A percentile compares a stretch with the other conserved stretches of the same genome.
phyloP scores from a whole-genome alignment of 2,888 invertebrate genomes.

The Galeruca laticollis region DNA sequence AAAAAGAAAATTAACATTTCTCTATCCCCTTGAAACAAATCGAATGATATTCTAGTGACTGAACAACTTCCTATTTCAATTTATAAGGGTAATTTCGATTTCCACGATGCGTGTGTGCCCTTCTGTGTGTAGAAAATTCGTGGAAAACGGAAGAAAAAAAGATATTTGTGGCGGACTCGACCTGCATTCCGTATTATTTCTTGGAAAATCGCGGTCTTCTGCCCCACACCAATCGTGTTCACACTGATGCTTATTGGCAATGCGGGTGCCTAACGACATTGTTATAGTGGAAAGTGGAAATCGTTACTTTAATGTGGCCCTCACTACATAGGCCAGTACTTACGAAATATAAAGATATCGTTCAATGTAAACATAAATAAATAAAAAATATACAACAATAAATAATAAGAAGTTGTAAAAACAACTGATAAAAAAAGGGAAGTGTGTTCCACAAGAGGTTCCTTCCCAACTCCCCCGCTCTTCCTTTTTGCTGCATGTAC shows the following conservation, averaged over 20 bases:
- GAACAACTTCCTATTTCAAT: conserved; percentile 42
- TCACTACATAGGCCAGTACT: conserved; percentile 13
- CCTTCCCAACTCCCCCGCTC: too few species aligned
- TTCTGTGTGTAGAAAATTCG: conserved; percentile 19
- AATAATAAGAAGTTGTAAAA: neutral
- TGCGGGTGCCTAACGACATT: conserved; percentile 62
- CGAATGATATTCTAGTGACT: conserved; percentile 33
- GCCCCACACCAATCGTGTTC: conserved; percentile 54
- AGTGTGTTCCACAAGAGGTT: too few species aligned
- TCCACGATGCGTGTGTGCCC: conserved; percentile 35
- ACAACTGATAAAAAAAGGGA: too few species aligned
- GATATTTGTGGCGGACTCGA: conserved; percentile 53
- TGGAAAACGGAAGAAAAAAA: conserved; percentile 33
- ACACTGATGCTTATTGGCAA: conserved; percentile 56
- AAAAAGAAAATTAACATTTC: conserved; percentile 1
- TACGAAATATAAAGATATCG: neutral
- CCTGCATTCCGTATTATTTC: conserved; percentile 60
- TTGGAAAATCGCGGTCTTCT: conserved; percentile 46
- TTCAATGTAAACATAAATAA: neutral
- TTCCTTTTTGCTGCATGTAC: too few species aligned
- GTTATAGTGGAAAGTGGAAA: conserved; percentile 53
- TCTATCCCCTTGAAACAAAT: conserved; percentile 9
- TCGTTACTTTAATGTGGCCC: conserved; percentile 47
- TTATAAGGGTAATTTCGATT: conserved; percentile 47
- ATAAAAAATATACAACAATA: neutral